phyloP scores from a whole-genome alignment of 2,888 invertebrate species.

The Lamellibrachia satsuma region DNA sequence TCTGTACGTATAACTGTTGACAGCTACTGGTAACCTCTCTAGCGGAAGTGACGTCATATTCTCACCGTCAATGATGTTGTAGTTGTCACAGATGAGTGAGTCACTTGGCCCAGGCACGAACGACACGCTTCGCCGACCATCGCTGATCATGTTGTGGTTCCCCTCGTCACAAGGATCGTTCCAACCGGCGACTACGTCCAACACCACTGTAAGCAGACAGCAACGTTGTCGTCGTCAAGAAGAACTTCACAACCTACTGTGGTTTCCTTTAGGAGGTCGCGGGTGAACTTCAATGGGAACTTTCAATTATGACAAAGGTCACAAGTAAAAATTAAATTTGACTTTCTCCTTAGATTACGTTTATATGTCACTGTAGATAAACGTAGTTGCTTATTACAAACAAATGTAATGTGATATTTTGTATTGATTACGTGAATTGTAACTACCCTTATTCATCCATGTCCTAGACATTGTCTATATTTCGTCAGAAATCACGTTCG shows the following conservation, averaged over 20 bases:
- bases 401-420: too few relatives aligned
- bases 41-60: neutral
- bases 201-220: neutral
- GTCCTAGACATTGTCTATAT: neutral
- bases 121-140: constrained; percentile 20
- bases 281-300: too few relatives aligned
- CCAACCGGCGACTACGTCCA: neutral
- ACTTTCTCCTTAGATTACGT: too few relatives aligned
- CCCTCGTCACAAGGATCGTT: constrained; percentile 17
- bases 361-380: too few relatives aligned
- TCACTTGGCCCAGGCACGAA: constrained; percentile 18
- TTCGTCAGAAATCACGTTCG: neutral
- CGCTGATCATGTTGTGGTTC: constrained; percentile 9
- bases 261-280: too few relatives aligned
- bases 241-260: neutral
- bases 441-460: neutral
- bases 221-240: neutral
- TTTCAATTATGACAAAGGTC: too few relatives aligned
- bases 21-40: neutral
- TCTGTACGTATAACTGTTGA: neutral
- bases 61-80: constrained; percentile 27
- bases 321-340: too few relatives aligned
- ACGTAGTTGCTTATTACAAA: too few relatives aligned
- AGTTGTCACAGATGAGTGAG: constrained; percentile 25
- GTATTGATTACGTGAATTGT: too few relatives aligned